Evolutionary conservation across 2,113 vertebrate species (phyloP), one percentile per base, ranked within the genome.

Genomic region (Anolis carolinensis): DNA sequence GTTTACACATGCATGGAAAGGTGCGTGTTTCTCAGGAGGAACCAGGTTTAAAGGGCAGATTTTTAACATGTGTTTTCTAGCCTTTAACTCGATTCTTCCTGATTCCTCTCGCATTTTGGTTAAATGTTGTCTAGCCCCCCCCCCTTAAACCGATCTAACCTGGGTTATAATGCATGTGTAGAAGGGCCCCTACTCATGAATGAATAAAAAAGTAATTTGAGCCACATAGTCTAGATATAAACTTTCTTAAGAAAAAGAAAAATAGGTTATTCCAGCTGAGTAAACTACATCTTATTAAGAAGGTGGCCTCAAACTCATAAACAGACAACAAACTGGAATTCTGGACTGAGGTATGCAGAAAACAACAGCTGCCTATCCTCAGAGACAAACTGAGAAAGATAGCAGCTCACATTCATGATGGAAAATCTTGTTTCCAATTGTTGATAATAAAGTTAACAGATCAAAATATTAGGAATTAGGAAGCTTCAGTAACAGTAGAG

Each of bases 241-340:
- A 86, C 36, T 39, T 63, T 9, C 18, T 67, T 65, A 39, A 62
- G 7, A 8, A 79, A 34, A 59, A 59, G 21, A 27, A 5, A 75
- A 80, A 68, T 7, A 36, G 20, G 39, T 20, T 13, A 34, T 78
- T 21, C 23, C 32, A 59, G n/a, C n/a, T 85, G 27, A 44, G 6
- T 80, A 44, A 48, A 25, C 72, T 11, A 63, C 55, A 81, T 44
- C 39, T 39, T 18, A 44, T 76, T 36, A 81, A 87, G 65, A 23
- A 89, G 7, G 82, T 73, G 7, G n/a, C 48, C 34, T 82, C 67
- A 83, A 74, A 4, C 79, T 68, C 80, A 89, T 5, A 80, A 84
- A 84, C 4, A 65, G 30, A 67, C 48, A 32, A 76, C 67, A 67
- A 65, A 76, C 36, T 75, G 72, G 36, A 63, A 63, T 75, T 75